phyloP scores from a whole-genome alignment of 1,140 invertebrate genomes.

The Anadara kagoshimensis region DNA sequence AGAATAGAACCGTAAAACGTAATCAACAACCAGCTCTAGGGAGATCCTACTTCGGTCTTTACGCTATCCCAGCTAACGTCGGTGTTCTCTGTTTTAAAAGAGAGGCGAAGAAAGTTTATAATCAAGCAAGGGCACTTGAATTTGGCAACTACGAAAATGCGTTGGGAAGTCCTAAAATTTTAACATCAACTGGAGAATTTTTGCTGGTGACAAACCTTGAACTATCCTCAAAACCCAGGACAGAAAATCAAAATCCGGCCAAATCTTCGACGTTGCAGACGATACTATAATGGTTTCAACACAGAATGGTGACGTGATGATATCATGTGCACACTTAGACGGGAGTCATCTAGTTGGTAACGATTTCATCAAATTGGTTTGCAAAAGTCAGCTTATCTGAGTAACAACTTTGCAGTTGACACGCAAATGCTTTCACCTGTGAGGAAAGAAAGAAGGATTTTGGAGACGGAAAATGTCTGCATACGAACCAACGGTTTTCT shows the following conservation, averaged over 20 bases:
- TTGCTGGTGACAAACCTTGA: conserved; percentile 49
- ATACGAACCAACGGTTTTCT: conserved; percentile 56
- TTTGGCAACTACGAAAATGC: conserved; percentile 53
- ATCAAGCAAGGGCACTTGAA: conserved; percentile 42
- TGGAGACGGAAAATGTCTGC: conserved; percentile 41
- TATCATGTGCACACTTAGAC: conserved; percentile 46
- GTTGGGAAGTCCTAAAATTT: conserved; percentile 49
- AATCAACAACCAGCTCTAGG: conserved; percentile 30
- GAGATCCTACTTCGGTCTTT: conserved; percentile 51
- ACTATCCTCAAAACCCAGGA: background rate
- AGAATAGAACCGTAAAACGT: conserved; percentile 9
- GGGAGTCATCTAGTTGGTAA: conserved; percentile 28
- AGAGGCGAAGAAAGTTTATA: conserved; percentile 28
- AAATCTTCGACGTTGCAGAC: conserved; percentile 48
- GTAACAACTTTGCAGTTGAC: conserved; percentile 16
- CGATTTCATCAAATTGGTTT: conserved; percentile 29
- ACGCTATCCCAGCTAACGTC: conserved; percentile 47
- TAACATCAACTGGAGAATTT: conserved; percentile 43
- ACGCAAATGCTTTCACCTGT: conserved; percentile 22
- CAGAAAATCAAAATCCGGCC: conserved; percentile 27
- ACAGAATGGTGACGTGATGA: conserved; percentile 22
- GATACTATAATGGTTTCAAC: conserved; percentile 51
- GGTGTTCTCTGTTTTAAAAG: conserved; percentile 48
- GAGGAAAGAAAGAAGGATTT: conserved; percentile 50
- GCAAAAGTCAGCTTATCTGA: conserved; percentile 21